These are phyloP conservation scores for Orthosia cruda DNA, from an alignment of 2,888 invertebrate genomes.

Conservation along the genomic window DNA sequence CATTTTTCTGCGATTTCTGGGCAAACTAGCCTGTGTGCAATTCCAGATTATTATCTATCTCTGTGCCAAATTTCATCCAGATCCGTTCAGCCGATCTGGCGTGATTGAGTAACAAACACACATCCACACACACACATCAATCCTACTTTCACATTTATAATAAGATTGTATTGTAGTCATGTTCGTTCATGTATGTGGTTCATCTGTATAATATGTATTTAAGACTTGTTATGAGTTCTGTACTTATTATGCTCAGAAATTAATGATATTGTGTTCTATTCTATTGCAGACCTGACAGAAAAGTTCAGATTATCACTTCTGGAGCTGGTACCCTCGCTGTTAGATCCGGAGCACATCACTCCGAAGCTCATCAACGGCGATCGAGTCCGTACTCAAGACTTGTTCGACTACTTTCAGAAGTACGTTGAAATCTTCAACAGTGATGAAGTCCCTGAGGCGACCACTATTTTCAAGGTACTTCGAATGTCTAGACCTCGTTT, in stretches of 20 bases:
- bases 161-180: too few relatives aligned
- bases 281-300: constrained; percentile 95
- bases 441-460: constrained; percentile 99
- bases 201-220: too few relatives aligned
- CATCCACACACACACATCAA: too few relatives aligned
- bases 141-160: too few relatives aligned
- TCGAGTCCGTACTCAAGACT: constrained; percentile 96
- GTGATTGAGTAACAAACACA: too few relatives aligned
- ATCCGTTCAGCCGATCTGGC: too few relatives aligned
- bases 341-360: constrained; percentile 97
- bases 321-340: constrained; percentile 96
- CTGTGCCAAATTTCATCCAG: too few relatives aligned
- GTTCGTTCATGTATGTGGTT: too few relatives aligned
- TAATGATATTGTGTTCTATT: not conserved
- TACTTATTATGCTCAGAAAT: not conserved
- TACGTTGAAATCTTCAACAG: constrained; percentile 99
- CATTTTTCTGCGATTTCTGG: too few relatives aligned
- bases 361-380: constrained; percentile 98
- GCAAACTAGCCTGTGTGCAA: too few relatives aligned
- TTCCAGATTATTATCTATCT: too few relatives aligned
- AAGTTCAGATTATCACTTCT: constrained; percentile 97
- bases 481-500: not conserved
- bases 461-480: constrained; percentile 96
- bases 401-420: constrained; percentile 99
- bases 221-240: not conserved